Evolutionary conservation across 1,140 invertebrate genomes (phyloP).

Genomic region (Drosophila repleta): DNA sequence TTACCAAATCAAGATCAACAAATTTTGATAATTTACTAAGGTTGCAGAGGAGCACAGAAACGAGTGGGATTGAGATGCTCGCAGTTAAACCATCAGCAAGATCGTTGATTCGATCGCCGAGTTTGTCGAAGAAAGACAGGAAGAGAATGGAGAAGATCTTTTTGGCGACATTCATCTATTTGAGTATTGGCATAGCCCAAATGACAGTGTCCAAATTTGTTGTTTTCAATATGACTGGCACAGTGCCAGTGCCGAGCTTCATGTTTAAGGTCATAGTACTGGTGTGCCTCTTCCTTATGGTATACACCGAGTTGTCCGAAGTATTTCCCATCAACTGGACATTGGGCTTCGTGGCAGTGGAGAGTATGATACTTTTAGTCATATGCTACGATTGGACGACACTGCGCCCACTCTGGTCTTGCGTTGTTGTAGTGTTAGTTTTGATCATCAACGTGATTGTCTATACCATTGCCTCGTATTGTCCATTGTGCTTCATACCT

Average conservation of each 20-base stretch:
- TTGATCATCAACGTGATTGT: neutral
- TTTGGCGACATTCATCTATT: neutral
- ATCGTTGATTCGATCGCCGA: too few species aligned
- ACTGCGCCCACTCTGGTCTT: fast-evolving
- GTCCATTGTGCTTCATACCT: slow-evolving; percentile 38
- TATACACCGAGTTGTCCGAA: slow-evolving; percentile 9
- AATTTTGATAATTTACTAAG: neutral
- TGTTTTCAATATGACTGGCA: neutral
- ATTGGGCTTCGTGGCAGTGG: slow-evolving; percentile 22
- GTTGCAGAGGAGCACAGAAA: too few species aligned
- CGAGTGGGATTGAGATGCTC: too few species aligned
- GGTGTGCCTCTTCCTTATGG: slow-evolving; percentile 18
- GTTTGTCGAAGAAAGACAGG: neutral
- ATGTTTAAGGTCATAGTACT: slow-evolving; percentile 32
- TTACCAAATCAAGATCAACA: neutral
- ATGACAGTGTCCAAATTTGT: neutral
- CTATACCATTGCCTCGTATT: slow-evolving; percentile 14
- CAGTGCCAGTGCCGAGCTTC: slow-evolving; percentile 5
- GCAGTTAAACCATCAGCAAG: too few species aligned
- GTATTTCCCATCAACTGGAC: slow-evolving; percentile 45
- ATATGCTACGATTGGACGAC: slow-evolving; percentile 14
- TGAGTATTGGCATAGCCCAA: slow-evolving; percentile 2
- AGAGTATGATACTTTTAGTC: slow-evolving; percentile 12
- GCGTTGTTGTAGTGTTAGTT: neutral
- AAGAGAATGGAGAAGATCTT: slow-evolving; percentile 11